These are phyloP conservation scores for Trematomus loennbergii DNA, from an alignment of 2,113 vertebrate species.

Conservation along the genomic window DNA sequence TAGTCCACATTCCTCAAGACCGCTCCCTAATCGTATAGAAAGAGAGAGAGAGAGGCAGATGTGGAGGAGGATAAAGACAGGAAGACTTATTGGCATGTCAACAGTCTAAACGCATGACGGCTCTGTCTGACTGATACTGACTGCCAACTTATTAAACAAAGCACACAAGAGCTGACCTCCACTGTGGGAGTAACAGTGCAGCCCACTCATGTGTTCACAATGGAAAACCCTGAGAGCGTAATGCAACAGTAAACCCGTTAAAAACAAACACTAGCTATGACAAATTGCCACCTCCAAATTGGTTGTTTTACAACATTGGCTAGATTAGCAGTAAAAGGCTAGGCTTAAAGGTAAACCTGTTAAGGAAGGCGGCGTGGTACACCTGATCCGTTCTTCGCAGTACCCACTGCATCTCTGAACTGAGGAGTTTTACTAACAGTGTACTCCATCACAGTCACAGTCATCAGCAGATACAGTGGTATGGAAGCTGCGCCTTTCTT, in stretches of 20 bases:
- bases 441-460: conserved; percentile 1
- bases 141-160: conserved; percentile 52
- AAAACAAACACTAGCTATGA: conserved; percentile 49
- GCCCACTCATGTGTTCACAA: conserved; percentile 36
- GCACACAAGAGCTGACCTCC: conserved; percentile 31
- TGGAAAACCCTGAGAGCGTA: conserved; percentile 18
- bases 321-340: conserved; percentile 58
- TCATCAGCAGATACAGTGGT: not conserved
- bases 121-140: conserved; percentile 17
- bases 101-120: conserved; percentile 25
- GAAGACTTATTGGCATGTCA: conserved; percentile 33
- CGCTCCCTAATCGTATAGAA: conserved; percentile 57
- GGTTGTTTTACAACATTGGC: conserved; percentile 55
- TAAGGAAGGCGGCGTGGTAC: conserved; percentile 44
- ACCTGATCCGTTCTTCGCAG: conserved; percentile 30
- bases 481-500: not conserved
- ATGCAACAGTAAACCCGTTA: conserved; percentile 40
- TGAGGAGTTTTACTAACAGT: not conserved
- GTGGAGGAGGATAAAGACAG: not conserved
- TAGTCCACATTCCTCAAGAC: conserved; percentile 70
- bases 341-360: conserved; percentile 64
- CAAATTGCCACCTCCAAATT: conserved; percentile 57
- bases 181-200: conserved; percentile 14
- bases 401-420: conserved; percentile 1
- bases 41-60: not conserved